Percentiles rank a stretch among this genome's conserved stretches.
These are phyloP conservation scores for Pachydiplax longipennis DNA, from an alignment of 2,888 invertebrate genomes.

Conservation along the genomic window DNA sequence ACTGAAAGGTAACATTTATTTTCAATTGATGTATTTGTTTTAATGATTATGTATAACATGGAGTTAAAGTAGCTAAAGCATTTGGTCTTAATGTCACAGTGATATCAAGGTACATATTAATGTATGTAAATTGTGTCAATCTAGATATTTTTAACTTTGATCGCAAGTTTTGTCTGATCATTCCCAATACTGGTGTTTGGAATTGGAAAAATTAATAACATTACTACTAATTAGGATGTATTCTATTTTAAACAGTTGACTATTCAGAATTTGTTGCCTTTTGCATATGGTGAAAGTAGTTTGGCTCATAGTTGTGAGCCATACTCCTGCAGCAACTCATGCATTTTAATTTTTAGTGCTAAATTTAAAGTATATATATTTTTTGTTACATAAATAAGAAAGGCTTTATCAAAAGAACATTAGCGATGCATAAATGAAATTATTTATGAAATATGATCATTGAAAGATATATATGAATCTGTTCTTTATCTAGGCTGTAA, in stretches of 20 bases:
- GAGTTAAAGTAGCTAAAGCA: no score
- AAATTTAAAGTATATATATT: neutral
- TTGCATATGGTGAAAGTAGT: neutral
- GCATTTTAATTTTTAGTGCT: constrained; percentile 11
- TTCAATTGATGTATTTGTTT: no score
- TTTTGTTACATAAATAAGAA: constrained; percentile 7
- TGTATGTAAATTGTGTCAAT: no score
- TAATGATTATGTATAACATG: no score
- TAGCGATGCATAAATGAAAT: neutral
- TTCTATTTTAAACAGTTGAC: neutral
- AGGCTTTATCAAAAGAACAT: neutral
- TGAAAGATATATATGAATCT: neutral
- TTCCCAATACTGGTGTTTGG: neutral
- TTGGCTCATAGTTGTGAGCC: neutral
- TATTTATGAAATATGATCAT: constrained; percentile 3
- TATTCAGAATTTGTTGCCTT: neutral
- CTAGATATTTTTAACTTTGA: neutral
- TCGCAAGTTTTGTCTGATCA: neutral
- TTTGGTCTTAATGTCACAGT: no score
- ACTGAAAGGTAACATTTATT: no score
- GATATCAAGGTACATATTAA: no score
- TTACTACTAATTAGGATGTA: neutral
- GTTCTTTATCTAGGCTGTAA: neutral
- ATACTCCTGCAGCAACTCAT: neutral
- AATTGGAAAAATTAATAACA: neutral